Evolutionary conservation across 1,140 invertebrate genomes (phyloP).

Genomic region (Eumaeus atala): DNA sequence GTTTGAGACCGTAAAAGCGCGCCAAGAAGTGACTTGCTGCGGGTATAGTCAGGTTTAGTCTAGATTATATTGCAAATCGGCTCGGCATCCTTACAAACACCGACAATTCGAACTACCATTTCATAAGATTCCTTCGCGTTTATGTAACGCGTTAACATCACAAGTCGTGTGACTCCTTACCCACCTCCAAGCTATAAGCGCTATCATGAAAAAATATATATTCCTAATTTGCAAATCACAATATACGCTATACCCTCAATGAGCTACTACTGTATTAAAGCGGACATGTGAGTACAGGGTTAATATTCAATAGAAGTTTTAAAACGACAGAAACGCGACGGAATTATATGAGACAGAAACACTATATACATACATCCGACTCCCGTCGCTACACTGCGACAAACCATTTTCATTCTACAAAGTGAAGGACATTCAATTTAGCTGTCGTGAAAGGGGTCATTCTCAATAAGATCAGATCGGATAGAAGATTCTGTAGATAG

Average conservation of each 20-base stretch:
- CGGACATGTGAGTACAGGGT: slow-evolving; percentile 49
- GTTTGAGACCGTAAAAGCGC: too few relatives aligned
- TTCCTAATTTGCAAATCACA: slow-evolving; percentile 58
- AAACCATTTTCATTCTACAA: background rate
- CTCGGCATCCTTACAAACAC: too few relatives aligned
- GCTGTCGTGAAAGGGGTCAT: too few relatives aligned
- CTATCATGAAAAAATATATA: slow-evolving; percentile 16
- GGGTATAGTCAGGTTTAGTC: too few relatives aligned
- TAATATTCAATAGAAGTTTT: slow-evolving; percentile 4
- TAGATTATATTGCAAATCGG: too few relatives aligned
- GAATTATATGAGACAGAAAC: slow-evolving; percentile 8
- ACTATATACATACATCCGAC: slow-evolving; percentile 7
- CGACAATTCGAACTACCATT: background rate
- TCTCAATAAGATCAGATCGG: too few relatives aligned
- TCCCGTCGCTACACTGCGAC: background rate
- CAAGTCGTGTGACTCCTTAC: background rate
- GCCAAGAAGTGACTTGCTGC: too few relatives aligned
- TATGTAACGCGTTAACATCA: background rate
- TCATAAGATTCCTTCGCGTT: slow-evolving; percentile 2
- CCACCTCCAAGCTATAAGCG: background rate
- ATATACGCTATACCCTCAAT: slow-evolving; percentile 44
- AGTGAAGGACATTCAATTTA: too few relatives aligned
- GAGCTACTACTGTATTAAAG: slow-evolving; percentile 54
- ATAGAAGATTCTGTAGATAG: too few relatives aligned
- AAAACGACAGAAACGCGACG: slow-evolving; percentile 6